Conservation (phyloP, 2,888 invertebrate genomes). For the Miltochrista miniata region DNA sequence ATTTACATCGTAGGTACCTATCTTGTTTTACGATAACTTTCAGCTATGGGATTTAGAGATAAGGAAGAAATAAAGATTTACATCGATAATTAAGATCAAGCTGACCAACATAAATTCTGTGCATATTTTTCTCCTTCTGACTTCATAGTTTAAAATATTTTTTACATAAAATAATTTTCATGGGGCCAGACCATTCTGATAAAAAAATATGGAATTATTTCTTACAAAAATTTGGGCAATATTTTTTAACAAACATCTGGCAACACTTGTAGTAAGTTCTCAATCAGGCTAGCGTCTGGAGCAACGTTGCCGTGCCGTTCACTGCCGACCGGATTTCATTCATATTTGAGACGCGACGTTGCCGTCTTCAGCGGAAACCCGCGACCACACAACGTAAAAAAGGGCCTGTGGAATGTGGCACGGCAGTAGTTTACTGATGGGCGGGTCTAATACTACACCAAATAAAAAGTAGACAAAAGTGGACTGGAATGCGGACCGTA, state of each 20-base stretch:
- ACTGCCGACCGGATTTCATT: slow-evolving; percentile 81
- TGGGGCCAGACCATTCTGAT: not conserved
- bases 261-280: slow-evolving; percentile 68
- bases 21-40: too few species aligned
- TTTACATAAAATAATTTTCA: too few species aligned
- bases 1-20: too few species aligned
- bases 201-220: not conserved
- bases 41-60: too few species aligned
- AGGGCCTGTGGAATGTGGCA: slow-evolving; percentile 80
- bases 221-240: slow-evolving; percentile 2
- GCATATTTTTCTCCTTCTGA: too few species aligned
- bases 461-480: slow-evolving; percentile 70
- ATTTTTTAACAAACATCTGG: slow-evolving; percentile 25
- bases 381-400: slow-evolving; percentile 83
- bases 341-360: slow-evolving; percentile 82
- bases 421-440: slow-evolving; percentile 78
- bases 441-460: slow-evolving; percentile 71
- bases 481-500: slow-evolving; percentile 72
- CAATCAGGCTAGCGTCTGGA: slow-evolving; percentile 78
- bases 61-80: too few species aligned
- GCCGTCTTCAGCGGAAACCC: slow-evolving; percentile 82
- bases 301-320: slow-evolving; percentile 79
- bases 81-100: too few species aligned
- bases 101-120: too few species aligned
- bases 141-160: too few species aligned